A percentile compares a stretch with the other conserved stretches of the same genome.
Conservation (phyloP, 1,140 invertebrate species). For the Myzus persicae region DNA sequence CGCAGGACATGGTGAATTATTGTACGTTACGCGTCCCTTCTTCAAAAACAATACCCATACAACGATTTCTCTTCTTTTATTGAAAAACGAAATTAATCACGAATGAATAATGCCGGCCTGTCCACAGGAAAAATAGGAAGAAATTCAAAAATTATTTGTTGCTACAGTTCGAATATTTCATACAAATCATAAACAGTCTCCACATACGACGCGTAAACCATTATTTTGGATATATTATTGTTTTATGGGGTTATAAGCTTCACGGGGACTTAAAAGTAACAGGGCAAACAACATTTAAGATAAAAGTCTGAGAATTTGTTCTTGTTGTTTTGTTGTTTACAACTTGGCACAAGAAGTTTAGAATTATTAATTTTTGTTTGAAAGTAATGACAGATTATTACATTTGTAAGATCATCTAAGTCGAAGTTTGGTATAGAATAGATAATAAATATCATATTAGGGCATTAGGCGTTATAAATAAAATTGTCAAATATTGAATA, state of each 20-base stretch:
- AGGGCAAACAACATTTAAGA: background rate
- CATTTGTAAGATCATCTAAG: background rate
- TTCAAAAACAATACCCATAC: background rate
- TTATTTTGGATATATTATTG: background rate
- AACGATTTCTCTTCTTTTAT: background rate
- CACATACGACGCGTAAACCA: background rate
- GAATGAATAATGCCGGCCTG: background rate
- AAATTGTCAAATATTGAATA: background rate
- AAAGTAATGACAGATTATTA: background rate
- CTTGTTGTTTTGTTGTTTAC: background rate
- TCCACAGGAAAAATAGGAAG: background rate
- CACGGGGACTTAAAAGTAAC: background rate
- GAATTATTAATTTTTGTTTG: background rate
- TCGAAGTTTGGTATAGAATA: background rate
- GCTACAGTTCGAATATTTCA: background rate
- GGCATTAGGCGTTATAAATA: too few relatives aligned
- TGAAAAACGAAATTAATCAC: conserved; percentile 39
- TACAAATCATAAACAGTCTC: background rate
- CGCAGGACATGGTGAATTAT: conserved; percentile 22
- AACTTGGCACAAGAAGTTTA: background rate
- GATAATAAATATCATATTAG: too few relatives aligned
- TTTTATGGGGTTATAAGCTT: background rate
- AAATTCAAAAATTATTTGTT: background rate
- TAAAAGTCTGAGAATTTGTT: background rate
- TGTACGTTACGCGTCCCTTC: background rate